A percentile compares a stretch with the other conserved stretches of the same genome.
Conservation (phyloP, 2,113 vertebrate genomes). For the Callipepla californica region DNA sequence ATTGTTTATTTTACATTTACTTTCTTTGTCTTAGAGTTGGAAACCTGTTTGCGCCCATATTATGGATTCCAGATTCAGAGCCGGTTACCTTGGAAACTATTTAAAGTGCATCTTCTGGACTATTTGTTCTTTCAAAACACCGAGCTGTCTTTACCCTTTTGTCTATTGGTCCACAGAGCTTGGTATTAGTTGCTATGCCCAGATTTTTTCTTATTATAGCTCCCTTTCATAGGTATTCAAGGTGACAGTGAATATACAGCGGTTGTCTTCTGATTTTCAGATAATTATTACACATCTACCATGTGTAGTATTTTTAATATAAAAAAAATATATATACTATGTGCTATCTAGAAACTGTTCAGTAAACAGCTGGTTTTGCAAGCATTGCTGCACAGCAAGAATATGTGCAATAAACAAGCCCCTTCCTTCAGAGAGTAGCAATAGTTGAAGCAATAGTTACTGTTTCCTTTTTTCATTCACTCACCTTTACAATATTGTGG, state of each 20-base stretch:
- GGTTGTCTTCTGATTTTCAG: background rate
- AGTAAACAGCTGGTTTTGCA: background rate
- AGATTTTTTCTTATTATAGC: background rate
- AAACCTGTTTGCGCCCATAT: slow-evolving; percentile 13
- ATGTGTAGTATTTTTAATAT: background rate
- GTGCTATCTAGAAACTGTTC: background rate
- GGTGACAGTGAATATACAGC: background rate
- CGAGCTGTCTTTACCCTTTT: slow-evolving; percentile 24
- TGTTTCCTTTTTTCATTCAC: background rate
- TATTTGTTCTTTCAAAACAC: slow-evolving; percentile 49
- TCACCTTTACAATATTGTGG: background rate
- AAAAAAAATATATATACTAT: background rate
- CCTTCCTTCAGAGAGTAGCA: background rate
- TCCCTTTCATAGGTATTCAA: background rate
- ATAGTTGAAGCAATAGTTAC: background rate
- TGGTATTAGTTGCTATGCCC: background rate
- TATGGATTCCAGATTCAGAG: slow-evolving; percentile 53
- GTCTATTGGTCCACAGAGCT: background rate
- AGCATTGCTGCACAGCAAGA: background rate
- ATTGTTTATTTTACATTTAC: slow-evolving; percentile 36
- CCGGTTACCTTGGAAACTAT: slow-evolving; percentile 73
- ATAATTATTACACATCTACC: background rate
- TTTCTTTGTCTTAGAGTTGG: background rate
- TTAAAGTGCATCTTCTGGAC: slow-evolving; percentile 56
- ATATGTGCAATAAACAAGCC: background rate